A percentile compares a stretch with the other conserved stretches of the same genome.
These are phyloP conservation scores for Sebastes hubbsi DNA, from an alignment of 2,797 vertebrate species.

Conservation along the genomic window DNA sequence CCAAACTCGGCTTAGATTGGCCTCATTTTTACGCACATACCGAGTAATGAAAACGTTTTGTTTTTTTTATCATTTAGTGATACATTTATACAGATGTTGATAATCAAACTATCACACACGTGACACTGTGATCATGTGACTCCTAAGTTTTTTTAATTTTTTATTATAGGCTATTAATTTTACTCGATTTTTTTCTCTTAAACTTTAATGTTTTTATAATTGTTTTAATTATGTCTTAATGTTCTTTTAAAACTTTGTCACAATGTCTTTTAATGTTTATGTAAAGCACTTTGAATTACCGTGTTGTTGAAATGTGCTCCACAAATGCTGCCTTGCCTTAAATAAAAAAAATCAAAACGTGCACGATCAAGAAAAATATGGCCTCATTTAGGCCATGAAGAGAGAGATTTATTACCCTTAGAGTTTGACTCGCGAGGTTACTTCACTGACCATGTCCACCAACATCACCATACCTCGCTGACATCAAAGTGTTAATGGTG, in stretches of 20 bases:
- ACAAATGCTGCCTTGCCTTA: too few species aligned
- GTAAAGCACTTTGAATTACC: too few species aligned
- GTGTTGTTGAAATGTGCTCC: too few species aligned
- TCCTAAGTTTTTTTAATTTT: background rate
- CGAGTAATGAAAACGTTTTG: background rate
- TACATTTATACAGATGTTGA: background rate
- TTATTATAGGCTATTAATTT: background rate
- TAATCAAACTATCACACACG: background rate
- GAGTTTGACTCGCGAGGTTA: slow-evolving; percentile 26
- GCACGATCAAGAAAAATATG: background rate
- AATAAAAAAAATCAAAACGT: background rate
- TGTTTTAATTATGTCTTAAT: too few species aligned
- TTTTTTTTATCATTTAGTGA: background rate
- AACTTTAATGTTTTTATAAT: background rate
- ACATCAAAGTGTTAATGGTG: slow-evolving; percentile 70
- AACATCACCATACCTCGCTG: slow-evolving; percentile 59
- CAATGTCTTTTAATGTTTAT: too few species aligned
- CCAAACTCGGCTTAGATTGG: background rate
- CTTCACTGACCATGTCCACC: slow-evolving; percentile 63
- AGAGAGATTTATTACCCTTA: slow-evolving; percentile 42
- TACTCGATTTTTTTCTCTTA: background rate
- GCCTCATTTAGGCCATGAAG: background rate
- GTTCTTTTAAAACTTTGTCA: too few species aligned
- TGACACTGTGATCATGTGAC: background rate
- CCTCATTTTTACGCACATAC: background rate